Percentiles rank a stretch among this genome's conserved stretches.
Conservation (phyloP, 2,797 vertebrate species). For the Crenuchus spilurus region DNA sequence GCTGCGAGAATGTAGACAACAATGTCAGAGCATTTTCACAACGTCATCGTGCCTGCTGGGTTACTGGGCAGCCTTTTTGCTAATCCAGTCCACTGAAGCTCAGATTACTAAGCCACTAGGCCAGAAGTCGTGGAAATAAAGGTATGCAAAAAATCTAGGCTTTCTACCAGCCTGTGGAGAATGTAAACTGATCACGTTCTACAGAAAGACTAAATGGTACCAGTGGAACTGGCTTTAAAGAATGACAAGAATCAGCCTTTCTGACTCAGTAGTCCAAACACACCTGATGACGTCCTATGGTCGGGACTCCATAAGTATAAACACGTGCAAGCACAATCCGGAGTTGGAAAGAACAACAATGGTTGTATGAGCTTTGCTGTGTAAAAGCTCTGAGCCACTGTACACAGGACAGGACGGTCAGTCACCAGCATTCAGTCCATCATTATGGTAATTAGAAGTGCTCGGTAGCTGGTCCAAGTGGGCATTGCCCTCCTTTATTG, state of each 20-base stretch:
- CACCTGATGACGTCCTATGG: too few relatives aligned
- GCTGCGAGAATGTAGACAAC: too few relatives aligned
- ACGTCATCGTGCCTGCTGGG: too few relatives aligned
- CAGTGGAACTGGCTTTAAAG: neutral
- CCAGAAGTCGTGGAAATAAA: neutral
- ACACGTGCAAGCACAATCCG: too few relatives aligned
- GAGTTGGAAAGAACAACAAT: too few relatives aligned
- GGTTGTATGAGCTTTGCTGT: neutral
- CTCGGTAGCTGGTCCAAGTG: neutral
- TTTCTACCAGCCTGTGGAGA: neutral
- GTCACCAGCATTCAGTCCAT: neutral
- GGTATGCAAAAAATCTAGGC: neutral
- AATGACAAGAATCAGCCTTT: neutral
- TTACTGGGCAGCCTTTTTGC: too few relatives aligned
- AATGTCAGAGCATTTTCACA: too few relatives aligned
- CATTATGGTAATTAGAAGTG: neutral
- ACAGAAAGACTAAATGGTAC: neutral
- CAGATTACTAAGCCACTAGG: neutral
- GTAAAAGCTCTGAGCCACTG: neutral
- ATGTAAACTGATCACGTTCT: conserved; percentile 22
- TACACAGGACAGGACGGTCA: neutral
- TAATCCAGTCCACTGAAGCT: neutral
- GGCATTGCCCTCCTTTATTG: neutral
- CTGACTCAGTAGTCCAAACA: too few relatives aligned
- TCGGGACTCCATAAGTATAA: too few relatives aligned